Conservation (phyloP, 2,797 vertebrate genomes). For the Scleropages formosus region DNA sequence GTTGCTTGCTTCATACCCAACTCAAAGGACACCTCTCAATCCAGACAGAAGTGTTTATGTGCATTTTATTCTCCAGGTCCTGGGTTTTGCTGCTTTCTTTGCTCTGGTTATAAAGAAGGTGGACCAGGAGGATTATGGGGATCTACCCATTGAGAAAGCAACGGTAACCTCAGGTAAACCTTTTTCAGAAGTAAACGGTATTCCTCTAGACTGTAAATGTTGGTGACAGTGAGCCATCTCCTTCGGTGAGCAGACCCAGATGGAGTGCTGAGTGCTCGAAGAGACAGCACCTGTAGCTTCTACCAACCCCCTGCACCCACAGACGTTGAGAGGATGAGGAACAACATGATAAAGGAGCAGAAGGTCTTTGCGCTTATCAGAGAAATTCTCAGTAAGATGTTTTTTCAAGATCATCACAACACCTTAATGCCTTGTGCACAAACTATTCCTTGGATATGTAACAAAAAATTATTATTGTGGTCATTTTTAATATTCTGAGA, state of each 20-base stretch:
- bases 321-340: slow-evolving; percentile 82
- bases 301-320: slow-evolving; percentile 82
- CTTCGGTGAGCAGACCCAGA: slow-evolving; percentile 43
- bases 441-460: too few relatives aligned
- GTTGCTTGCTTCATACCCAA: not conserved
- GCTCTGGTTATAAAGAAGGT: slow-evolving; percentile 87
- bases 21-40: too few relatives aligned
- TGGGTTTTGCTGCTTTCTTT: slow-evolving; percentile 95
- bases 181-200: not conserved
- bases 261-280: slow-evolving; percentile 61
- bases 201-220: not conserved
- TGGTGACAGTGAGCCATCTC: too few relatives aligned
- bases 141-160: slow-evolving; percentile 62
- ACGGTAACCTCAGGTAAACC: slow-evolving; percentile 69
- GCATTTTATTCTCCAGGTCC: slow-evolving; percentile 69
- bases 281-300: slow-evolving; percentile 80
- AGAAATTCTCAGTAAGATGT: slow-evolving; percentile 82
- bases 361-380: slow-evolving; percentile 83
- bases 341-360: slow-evolving; percentile 81
- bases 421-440: not conserved
- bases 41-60: not conserved
- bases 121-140: slow-evolving; percentile 84
- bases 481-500: too few relatives aligned
- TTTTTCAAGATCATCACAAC: not conserved
- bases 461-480: too few relatives aligned